A percentile compares a stretch with the other conserved stretches of the same genome.
phyloP scores from a whole-genome alignment of 2,113 vertebrate species.

The Poeciliopsis turrubarensis region DNA sequence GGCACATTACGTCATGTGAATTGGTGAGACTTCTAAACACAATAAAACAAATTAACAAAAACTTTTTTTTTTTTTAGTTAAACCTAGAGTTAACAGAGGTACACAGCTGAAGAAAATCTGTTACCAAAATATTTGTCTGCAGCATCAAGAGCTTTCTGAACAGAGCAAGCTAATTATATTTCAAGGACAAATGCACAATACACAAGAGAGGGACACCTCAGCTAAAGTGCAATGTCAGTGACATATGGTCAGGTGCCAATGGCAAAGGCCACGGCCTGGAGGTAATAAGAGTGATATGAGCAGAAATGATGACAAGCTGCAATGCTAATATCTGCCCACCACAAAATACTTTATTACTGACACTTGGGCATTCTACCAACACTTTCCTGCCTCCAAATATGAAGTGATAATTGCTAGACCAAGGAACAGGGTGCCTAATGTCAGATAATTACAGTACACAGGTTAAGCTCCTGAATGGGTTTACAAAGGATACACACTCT shows the following conservation, averaged over 20 bases:
- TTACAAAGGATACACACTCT: conserved; percentile 25
- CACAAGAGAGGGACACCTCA: conserved; percentile 63
- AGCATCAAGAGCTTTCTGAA: conserved; percentile 62
- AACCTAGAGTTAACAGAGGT: conserved; percentile 37
- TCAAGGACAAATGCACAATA: conserved; percentile 78
- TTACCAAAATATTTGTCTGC: conserved; percentile 41
- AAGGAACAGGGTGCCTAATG: conserved; percentile 61
- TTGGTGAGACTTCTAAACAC: neutral
- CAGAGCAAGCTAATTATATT: conserved; percentile 78
- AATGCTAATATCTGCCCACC: conserved; percentile 35
- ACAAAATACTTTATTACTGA: conserved; percentile 63
- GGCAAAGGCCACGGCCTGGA: conserved; percentile 50
- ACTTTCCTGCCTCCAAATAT: conserved; percentile 25
- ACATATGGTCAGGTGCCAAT: conserved; percentile 55
- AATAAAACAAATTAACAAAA: neutral
- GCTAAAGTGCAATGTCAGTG: conserved; percentile 70
- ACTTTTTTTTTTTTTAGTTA: conserved; percentile 28
- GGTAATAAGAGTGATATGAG: conserved; percentile 68
- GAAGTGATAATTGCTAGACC: conserved; percentile 46
- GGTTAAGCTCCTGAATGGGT: conserved; percentile 34
- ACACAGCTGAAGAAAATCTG: conserved; percentile 61
- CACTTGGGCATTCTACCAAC: conserved; percentile 35
- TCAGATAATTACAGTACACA: conserved; percentile 71
- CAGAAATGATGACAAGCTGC: conserved; percentile 54
- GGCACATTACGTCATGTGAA: too few relatives aligned